phyloP scores from a whole-genome alignment of 2,797 vertebrate genomes.

The Picus viridis region DNA sequence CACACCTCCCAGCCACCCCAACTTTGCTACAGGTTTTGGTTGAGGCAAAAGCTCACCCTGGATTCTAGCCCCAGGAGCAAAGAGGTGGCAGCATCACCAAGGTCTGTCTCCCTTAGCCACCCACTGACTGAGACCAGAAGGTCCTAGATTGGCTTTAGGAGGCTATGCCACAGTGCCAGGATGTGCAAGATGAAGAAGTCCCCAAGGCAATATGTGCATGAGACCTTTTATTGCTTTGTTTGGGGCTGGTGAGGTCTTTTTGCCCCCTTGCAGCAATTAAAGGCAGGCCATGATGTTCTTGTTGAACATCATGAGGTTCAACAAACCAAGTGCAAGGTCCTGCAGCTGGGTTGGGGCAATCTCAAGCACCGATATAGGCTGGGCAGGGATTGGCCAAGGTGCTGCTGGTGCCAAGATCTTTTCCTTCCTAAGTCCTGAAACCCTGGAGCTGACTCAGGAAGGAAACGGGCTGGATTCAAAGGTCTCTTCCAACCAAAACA shows the following conservation, averaged over 20 bases:
- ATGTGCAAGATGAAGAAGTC: background rate
- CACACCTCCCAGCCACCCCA: background rate
- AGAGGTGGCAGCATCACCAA: background rate
- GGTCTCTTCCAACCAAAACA: background rate
- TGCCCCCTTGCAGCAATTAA: too few relatives aligned
- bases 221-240: background rate
- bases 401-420: background rate
- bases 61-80: background rate
- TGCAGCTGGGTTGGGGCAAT: too few relatives aligned
- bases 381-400: too few relatives aligned
- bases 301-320: too few relatives aligned
- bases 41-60: background rate
- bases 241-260: too few relatives aligned
- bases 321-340: too few relatives aligned
- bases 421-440: background rate
- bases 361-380: too few relatives aligned
- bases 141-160: accelerated
- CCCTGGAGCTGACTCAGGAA: background rate
- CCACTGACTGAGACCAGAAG: background rate
- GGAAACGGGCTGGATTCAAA: background rate
- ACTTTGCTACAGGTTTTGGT: background rate
- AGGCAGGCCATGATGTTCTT: too few relatives aligned
- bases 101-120: background rate
- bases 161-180: background rate
- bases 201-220: background rate